Evolutionary conservation across 2,888 invertebrate species (phyloP).

Genomic region (Lymantria monacha): DNA sequence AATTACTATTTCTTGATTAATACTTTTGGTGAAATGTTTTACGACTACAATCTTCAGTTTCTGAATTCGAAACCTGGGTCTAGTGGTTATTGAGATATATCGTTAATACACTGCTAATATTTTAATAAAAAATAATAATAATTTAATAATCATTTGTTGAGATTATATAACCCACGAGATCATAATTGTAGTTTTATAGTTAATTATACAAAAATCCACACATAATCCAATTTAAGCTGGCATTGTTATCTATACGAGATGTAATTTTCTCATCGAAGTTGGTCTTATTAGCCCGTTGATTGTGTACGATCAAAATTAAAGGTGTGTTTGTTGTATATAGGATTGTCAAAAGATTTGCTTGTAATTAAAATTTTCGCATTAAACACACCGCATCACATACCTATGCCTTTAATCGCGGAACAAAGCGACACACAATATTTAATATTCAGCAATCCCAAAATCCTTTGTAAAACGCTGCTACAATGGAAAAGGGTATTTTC

Average conservation of each 20-base stretch:
- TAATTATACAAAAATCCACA: no score
- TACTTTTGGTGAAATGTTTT: no score
- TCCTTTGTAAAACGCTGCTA: slow-evolving; percentile 73
- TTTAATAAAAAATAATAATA: no score
- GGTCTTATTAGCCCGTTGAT: no score
- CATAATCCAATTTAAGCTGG: background rate
- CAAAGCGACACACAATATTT: slow-evolving; percentile 77
- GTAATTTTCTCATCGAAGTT: background rate
- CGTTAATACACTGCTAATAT: no score
- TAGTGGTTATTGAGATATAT: no score
- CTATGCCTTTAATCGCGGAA: slow-evolving; percentile 62
- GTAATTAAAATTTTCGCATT: slow-evolving; percentile 55
- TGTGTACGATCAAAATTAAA: slow-evolving; percentile 5
- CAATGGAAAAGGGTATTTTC: slow-evolving; percentile 81
- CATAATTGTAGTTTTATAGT: no score
- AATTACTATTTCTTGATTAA: no score
- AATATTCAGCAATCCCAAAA: slow-evolving; percentile 79
- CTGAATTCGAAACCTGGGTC: no score
- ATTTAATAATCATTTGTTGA: no score
- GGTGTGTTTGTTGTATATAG: slow-evolving; percentile 19
- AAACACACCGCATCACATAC: slow-evolving; percentile 51
- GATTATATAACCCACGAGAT: no score
- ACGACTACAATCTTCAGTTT: no score
- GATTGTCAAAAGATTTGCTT: slow-evolving; percentile 33
- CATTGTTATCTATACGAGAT: background rate